Evolutionary conservation across 2,113 vertebrate species (phyloP).

Genomic region (Illadopsis cleaveri): DNA sequence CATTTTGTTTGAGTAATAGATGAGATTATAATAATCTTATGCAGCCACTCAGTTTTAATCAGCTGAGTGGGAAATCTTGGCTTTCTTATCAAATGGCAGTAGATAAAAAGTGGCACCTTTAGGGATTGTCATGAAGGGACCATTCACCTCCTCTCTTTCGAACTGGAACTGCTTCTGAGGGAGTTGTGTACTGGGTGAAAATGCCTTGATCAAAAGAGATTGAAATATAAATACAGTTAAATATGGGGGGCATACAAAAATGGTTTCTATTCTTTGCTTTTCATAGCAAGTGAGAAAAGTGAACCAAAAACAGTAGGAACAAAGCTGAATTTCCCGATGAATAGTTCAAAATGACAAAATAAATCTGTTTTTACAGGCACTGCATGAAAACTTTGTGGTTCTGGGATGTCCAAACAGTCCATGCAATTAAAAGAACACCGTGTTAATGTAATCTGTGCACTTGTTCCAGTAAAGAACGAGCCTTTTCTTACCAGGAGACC

Average conservation of each 20-base stretch:
- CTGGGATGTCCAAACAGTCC: not conserved
- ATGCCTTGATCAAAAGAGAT: constrained; percentile 26
- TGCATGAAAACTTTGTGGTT: not conserved
- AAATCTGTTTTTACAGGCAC: not conserved
- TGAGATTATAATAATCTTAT: constrained; percentile 15
- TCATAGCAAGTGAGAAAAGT: not conserved
- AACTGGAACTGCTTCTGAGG: not conserved
- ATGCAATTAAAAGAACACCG: not conserved
- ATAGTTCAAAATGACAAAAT: not conserved
- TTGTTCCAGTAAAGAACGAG: not conserved
- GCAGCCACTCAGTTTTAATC: constrained; percentile 36
- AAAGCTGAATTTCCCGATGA: not conserved
- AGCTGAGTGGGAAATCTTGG: constrained; percentile 11
- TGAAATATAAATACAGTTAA: constrained; percentile 41
- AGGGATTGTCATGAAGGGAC: constrained; percentile 12
- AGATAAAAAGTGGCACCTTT: not conserved
- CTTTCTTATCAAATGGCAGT: constrained; percentile 40
- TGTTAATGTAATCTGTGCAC: not conserved
- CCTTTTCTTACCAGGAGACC: not conserved
- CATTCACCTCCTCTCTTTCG: not conserved
- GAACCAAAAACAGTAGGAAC: not conserved
- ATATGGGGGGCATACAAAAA: not conserved
- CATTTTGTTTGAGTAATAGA: not conserved
- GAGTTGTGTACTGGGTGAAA: not conserved
- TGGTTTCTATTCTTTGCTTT: not conserved